These are phyloP conservation scores for Hypanus sabinus DNA, from an alignment of 2,113 vertebrate genomes.

Conservation along the genomic window DNA sequence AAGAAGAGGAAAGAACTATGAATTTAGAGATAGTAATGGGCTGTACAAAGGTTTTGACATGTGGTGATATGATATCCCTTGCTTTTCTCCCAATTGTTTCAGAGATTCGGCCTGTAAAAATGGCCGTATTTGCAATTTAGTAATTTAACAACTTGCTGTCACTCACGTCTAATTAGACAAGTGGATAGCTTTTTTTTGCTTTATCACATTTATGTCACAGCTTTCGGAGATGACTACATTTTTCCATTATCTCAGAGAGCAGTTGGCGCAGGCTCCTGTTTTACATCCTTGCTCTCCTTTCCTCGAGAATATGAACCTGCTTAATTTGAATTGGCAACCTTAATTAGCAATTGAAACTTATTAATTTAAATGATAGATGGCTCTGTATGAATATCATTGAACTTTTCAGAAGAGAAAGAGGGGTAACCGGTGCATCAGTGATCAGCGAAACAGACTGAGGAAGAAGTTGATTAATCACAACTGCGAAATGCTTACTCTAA, in stretches of 20 bases:
- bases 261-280: conserved; percentile 27
- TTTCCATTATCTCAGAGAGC: conserved; percentile 31
- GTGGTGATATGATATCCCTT: not conserved
- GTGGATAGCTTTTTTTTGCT: conserved; percentile 41
- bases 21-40: too few species aligned
- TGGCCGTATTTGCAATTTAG: conserved; percentile 6
- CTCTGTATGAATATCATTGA: conserved; percentile 68
- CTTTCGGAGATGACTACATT: conserved; percentile 35
- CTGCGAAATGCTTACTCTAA: conserved; percentile 43
- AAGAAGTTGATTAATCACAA: conserved; percentile 61
- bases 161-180: conserved; percentile 46
- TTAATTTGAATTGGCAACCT: conserved; percentile 52
- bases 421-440: conserved; percentile 55
- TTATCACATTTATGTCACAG: conserved; percentile 42
- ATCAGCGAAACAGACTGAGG: conserved; percentile 58
- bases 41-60: too few species aligned
- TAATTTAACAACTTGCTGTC: not conserved
- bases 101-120: not conserved
- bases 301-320: conserved; percentile 49
- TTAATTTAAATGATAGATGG: conserved; percentile 69
- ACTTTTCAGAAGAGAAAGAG: conserved; percentile 58
- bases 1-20: too few species aligned
- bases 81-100: not conserved
- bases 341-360: conserved; percentile 72
- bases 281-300: conserved; percentile 37